phyloP scores from a whole-genome alignment of 1,140 invertebrate species.

The Nylanderia fulva region DNA sequence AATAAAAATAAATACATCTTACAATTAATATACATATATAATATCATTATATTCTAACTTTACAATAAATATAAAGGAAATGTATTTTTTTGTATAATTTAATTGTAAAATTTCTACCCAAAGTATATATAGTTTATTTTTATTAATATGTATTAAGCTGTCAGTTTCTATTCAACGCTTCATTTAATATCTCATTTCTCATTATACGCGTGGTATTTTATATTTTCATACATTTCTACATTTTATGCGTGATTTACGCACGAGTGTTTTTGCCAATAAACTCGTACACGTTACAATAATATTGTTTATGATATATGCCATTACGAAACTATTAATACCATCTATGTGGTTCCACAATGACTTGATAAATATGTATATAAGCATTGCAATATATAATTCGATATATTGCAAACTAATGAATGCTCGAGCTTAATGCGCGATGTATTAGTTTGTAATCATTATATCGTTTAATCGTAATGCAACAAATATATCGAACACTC shows the following conservation, averaged over 20 bases:
- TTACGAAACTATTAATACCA: slow-evolving; percentile 40
- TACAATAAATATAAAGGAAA: too few species aligned
- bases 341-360: slow-evolving; percentile 23
- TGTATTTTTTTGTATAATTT: too few species aligned
- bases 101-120: too few species aligned
- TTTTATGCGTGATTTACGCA: slow-evolving; percentile 23
- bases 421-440: neutral
- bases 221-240: slow-evolving; percentile 6
- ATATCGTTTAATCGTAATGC: slow-evolving; percentile 70
- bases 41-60: too few species aligned
- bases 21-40: too few species aligned
- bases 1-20: too few species aligned
- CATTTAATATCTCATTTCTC: slow-evolving; percentile 21
- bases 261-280: neutral
- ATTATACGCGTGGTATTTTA: neutral
- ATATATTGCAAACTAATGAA: slow-evolving; percentile 55
- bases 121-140: neutral
- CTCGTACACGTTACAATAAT: neutral
- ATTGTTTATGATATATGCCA: slow-evolving; percentile 5
- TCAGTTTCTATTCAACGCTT: neutral
- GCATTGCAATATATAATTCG: slow-evolving; percentile 39
- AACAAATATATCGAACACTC: slow-evolving; percentile 55
- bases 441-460: slow-evolving; percentile 31
- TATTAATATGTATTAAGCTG: neutral
- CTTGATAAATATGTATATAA: slow-evolving; percentile 54